Percentiles rank a stretch among this genome's conserved stretches.
These are phyloP conservation scores for Brenthis ino DNA, from an alignment of 2,888 invertebrate genomes.

Conservation along the genomic window DNA sequence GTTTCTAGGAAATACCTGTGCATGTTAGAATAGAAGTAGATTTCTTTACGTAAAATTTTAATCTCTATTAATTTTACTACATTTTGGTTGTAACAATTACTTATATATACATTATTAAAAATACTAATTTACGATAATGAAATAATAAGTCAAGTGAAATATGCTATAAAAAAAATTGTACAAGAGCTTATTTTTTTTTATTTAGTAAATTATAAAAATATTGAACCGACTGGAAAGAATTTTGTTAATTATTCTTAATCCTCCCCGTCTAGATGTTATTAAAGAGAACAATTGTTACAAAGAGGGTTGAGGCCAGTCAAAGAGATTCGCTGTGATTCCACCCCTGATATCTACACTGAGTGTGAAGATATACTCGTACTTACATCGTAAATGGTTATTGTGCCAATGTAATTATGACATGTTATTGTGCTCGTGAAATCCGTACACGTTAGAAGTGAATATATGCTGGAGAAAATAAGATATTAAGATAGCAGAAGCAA, in stretches of 20 bases:
- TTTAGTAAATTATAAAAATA: neutral
- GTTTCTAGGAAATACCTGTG: too few species aligned
- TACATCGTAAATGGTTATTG: neutral
- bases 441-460: neutral
- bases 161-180: too few species aligned
- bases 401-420: neutral
- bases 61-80: too few species aligned
- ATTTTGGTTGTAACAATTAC: too few species aligned
- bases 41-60: too few species aligned
- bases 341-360: neutral
- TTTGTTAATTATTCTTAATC: slow-evolving; percentile 18
- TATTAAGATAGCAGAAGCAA: too few species aligned
- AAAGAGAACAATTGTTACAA: slow-evolving; percentile 13
- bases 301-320: slow-evolving; percentile 11
- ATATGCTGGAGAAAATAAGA: neutral
- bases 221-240: neutral
- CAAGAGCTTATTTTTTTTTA: too few species aligned
- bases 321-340: slow-evolving; percentile 8
- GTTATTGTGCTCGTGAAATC: neutral
- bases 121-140: too few species aligned
- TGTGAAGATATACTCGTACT: neutral
- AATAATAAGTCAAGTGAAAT: too few species aligned
- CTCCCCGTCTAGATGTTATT: slow-evolving; percentile 14
- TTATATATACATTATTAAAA: too few species aligned
- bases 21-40: too few species aligned